Conservation (phyloP, 2,888 invertebrate genomes). For the Lomographa bimaculata region DNA sequence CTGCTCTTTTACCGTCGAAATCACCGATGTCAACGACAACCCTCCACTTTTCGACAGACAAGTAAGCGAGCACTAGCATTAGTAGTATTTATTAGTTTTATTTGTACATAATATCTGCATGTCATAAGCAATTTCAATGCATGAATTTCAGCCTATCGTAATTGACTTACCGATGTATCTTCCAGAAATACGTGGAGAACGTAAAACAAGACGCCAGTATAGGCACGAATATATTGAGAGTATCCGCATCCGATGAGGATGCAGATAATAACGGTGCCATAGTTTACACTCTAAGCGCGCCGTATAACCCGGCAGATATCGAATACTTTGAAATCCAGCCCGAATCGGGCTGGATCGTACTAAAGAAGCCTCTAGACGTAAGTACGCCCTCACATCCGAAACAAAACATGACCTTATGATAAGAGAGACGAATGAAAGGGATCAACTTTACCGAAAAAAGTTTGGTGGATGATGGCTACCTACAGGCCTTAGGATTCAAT, state of each 20-base stretch:
- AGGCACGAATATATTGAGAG: slow-evolving; percentile 96
- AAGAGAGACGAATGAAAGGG: slow-evolving; percentile 76
- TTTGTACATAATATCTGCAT: slow-evolving; percentile 54
- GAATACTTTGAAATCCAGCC: slow-evolving; percentile 98
- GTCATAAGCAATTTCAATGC: slow-evolving; percentile 43
- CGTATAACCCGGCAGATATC: slow-evolving; percentile 93
- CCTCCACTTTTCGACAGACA: slow-evolving; percentile 97
- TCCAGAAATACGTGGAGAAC: slow-evolving; percentile 97
- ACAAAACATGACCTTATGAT: slow-evolving; percentile 52
- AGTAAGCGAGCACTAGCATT: slow-evolving; percentile 79
- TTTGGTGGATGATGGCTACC: slow-evolving; percentile 84
- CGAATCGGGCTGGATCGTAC: slow-evolving; percentile 98
- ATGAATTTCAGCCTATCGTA: slow-evolving; percentile 42
- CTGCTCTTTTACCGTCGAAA: slow-evolving; percentile 99
- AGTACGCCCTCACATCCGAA: slow-evolving; percentile 82
- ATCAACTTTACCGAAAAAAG: slow-evolving; percentile 71
- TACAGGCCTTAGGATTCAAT: slow-evolving; percentile 83
- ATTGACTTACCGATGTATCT: slow-evolving; percentile 55
- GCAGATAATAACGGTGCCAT: slow-evolving; percentile 98
- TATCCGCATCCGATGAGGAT: slow-evolving; percentile 98
- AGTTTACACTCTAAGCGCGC: slow-evolving; percentile 94
- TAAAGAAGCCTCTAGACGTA: slow-evolving; percentile 98
- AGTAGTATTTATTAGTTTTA: slow-evolving; percentile 21
- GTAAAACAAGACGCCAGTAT: slow-evolving; percentile 98
- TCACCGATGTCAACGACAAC: slow-evolving; percentile 99